Base-by-base conservation (phyloP, 2,797 vertebrate species). In the Phoeniculus purpureus region DNA sequence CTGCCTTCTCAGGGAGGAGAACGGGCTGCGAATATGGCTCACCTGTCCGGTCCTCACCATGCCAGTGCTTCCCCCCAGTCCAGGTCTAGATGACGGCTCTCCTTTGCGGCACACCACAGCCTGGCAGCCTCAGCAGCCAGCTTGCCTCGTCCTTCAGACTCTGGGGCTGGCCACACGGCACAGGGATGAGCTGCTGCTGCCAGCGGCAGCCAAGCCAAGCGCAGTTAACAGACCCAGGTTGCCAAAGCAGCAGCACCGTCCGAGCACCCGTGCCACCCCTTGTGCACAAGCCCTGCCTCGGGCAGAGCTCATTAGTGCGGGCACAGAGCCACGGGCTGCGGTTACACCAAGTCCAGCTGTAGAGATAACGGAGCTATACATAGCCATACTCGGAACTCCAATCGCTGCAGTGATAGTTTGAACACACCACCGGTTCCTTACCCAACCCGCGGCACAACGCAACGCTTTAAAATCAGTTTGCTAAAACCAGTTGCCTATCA, bases 291-390 rank as follows among this genome's bases (percentile, higher is more conserved):
- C 67, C 81, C 86, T 0, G 89, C 90, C 94, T 93, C n/a, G 3
- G 73, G 73, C 82, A 85, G 73, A 85, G 90, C 92, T 94, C 94
- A 78, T 96, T 94, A 89, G 89, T 0, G 55, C 18, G 85, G 95
- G 94, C 94, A 81, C 50, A 62, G 73, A 87, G 95, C 95, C 95
- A 95, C 45, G 0, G 76, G 79, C 89, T 91, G 87, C 10, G 7
- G 87, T 91, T 59, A 83, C 89, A 89, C 93, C 40, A 87, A 93
- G 90, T 91, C 90, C 89, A 2, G 75, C 61, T 66, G 92, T 59
- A 65, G 79, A 92, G 95, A 96, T 96, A 95, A 95, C 62, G 10
- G 76, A 89, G 91, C 94, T 95, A 95, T 94, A 96, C 94, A 95
- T 94, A 96, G 94, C 94, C 86, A 50, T 80, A 68, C 85, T 77